Evolutionary conservation across 1,140 invertebrate genomes (phyloP).

Genomic region (Tribolium madens): DNA sequence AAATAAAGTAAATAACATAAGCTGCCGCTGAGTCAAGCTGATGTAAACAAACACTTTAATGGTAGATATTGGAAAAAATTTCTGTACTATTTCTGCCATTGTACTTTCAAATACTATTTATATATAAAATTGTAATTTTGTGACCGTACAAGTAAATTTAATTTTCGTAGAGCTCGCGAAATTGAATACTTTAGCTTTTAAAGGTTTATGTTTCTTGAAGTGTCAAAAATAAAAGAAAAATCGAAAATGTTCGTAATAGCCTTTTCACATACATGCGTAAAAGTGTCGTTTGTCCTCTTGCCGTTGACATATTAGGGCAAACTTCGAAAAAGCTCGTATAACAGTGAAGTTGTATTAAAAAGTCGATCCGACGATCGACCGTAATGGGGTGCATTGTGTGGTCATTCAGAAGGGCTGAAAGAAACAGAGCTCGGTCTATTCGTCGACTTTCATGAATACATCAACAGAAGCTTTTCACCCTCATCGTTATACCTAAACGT

Average conservation of each 20-base stretch:
- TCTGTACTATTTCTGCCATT: too few relatives aligned
- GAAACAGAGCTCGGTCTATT: slow-evolving; percentile 16
- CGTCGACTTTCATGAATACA: slow-evolving; percentile 32
- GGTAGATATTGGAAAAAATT: too few relatives aligned
- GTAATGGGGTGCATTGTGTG: slow-evolving; percentile 21
- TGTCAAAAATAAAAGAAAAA: neutral
- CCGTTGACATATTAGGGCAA: neutral
- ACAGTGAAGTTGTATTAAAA: slow-evolving; percentile 23
- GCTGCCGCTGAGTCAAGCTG: too few relatives aligned
- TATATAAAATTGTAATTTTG: too few relatives aligned
- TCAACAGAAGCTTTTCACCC: slow-evolving; percentile 15
- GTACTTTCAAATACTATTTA: too few relatives aligned
- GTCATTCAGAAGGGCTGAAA: slow-evolving; percentile 8
- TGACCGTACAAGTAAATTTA: too few relatives aligned
- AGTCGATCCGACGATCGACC: slow-evolving; percentile 14
- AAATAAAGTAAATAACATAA: too few relatives aligned
- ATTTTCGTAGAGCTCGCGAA: too few relatives aligned
- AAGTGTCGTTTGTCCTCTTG: neutral
- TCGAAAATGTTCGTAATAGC: neutral
- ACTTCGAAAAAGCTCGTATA: neutral
- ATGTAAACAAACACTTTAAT: too few relatives aligned
- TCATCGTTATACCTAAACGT: slow-evolving; percentile 13
- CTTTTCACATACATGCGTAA: neutral
- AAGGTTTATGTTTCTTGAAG: neutral
- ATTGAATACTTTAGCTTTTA: too few relatives aligned